These are phyloP conservation scores for Peromyscus melanophrys DNA, from an alignment of 2,797 vertebrate species.

Conservation along the genomic window DNA sequence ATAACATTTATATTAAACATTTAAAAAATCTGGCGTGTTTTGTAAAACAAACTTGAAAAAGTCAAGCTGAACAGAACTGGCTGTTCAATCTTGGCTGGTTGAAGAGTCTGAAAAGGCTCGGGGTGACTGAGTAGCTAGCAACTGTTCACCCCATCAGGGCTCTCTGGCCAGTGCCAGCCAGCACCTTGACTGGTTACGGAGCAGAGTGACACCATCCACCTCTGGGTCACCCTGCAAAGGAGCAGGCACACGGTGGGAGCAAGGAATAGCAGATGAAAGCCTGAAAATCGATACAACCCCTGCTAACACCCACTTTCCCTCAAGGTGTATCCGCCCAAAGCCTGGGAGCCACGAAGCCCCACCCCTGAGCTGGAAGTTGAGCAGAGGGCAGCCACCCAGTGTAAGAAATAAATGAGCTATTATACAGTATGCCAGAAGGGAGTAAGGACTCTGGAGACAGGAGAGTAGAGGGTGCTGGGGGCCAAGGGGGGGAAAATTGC, in stretches of 20 bases:
- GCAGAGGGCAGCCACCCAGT: background rate
- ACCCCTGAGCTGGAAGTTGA: background rate
- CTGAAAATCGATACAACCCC: background rate
- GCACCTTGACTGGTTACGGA: too few relatives aligned
- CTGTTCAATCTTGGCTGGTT: background rate
- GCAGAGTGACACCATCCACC: background rate
- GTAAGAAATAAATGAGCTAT: background rate
- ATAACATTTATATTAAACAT: conserved; percentile 72
- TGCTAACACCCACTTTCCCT: background rate
- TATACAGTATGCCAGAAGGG: background rate
- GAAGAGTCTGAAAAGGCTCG: background rate
- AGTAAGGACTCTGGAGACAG: background rate
- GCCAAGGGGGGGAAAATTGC: background rate
- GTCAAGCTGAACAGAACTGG: conserved; percentile 45
- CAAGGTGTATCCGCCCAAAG: background rate
- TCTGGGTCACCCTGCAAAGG: background rate
- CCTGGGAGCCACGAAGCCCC: background rate
- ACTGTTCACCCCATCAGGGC: background rate
- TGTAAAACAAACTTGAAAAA: conserved; percentile 67
- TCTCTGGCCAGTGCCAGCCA: background rate
- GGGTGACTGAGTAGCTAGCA: background rate
- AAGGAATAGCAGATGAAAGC: background rate
- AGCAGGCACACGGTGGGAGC: background rate
- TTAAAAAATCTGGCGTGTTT: conserved; percentile 57
- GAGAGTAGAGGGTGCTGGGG: background rate